These are phyloP conservation scores for Choloepus hoffmanni DNA, from an alignment of 2,113 vertebrate genomes.

Conservation along the genomic window DNA sequence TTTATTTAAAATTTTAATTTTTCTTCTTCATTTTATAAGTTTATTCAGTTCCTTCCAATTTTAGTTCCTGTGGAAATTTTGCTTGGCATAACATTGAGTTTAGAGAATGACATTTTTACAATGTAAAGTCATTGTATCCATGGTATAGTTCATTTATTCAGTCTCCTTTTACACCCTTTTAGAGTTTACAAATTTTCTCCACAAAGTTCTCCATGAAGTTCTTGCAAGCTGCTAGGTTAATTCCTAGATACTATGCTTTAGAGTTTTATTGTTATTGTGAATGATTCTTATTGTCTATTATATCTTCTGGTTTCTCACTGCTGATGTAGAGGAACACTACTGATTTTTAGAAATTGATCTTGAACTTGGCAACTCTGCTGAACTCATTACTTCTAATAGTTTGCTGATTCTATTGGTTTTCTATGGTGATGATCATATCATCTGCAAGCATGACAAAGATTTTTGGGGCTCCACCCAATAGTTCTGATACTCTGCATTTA, in stretches of 20 bases:
- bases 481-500: neutral
- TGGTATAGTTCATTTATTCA: neutral
- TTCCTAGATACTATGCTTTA: conserved; percentile 16
- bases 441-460: neutral
- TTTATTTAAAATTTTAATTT: neutral
- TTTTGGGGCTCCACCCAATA: neutral
- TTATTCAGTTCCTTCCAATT: conserved; percentile 1
- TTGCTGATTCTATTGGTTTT: conserved; percentile 40
- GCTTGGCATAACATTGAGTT: neutral
- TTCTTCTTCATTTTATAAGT: neutral
- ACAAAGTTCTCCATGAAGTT: neutral
- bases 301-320: neutral
- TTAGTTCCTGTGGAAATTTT: conserved; percentile 39
- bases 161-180: conserved; percentile 14
- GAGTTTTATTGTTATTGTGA: conserved; percentile 20
- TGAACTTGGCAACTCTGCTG: conserved; percentile 18
- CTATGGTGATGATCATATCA: neutral
- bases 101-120: conserved; percentile 47
- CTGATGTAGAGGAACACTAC: neutral
- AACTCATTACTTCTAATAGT: conserved; percentile 5
- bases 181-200: neutral
- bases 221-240: conserved; percentile 37
- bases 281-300: neutral
- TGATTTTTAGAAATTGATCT: conserved; percentile 62
- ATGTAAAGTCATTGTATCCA: neutral